These are phyloP conservation scores for Andrena fulva DNA, from an alignment of 2,888 invertebrate genomes.

Conservation along the genomic window DNA sequence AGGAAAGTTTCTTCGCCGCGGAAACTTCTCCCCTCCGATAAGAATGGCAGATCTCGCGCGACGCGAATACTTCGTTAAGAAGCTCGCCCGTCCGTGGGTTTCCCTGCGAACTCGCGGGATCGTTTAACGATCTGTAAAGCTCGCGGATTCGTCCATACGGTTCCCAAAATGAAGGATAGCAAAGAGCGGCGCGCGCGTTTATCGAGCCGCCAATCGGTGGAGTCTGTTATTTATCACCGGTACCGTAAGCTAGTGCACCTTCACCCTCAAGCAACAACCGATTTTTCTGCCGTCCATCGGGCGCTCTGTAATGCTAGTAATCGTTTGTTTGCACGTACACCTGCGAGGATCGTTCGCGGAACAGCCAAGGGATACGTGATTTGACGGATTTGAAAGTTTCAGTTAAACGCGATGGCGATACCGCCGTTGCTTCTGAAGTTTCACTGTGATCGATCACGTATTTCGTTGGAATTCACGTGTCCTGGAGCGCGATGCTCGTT, in stretches of 20 bases:
- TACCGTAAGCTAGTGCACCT: conserved; percentile 18
- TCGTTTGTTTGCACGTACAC: conserved; percentile 39
- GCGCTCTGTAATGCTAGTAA: conserved; percentile 32
- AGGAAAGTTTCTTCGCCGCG: conserved; percentile 24
- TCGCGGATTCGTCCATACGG: neutral
- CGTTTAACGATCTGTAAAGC: conserved; percentile 7
- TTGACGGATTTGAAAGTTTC: conserved; percentile 77
- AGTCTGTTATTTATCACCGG: conserved; percentile 35
- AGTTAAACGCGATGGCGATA: conserved; percentile 65
- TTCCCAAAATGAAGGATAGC: neutral
- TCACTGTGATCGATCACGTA: conserved; percentile 81
- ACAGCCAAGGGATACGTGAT: conserved; percentile 53
- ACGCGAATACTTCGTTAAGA: conserved; percentile 3
- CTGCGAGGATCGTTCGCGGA: conserved; percentile 19
- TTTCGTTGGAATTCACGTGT: conserved; percentile 76
- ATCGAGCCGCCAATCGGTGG: conserved; percentile 39
- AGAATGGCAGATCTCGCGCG: conserved; percentile 9
- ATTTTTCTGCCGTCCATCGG: conserved; percentile 31
- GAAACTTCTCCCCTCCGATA: conserved; percentile 15
- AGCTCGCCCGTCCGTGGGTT: neutral
- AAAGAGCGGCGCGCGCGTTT: neutral
- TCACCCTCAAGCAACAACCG: conserved; percentile 23
- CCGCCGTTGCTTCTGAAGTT: conserved; percentile 61
- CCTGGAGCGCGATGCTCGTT: conserved; percentile 43
- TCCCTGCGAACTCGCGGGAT: neutral